phyloP scores from a whole-genome alignment of 2,797 vertebrate species.

The Aulostomus chinensis region DNA sequence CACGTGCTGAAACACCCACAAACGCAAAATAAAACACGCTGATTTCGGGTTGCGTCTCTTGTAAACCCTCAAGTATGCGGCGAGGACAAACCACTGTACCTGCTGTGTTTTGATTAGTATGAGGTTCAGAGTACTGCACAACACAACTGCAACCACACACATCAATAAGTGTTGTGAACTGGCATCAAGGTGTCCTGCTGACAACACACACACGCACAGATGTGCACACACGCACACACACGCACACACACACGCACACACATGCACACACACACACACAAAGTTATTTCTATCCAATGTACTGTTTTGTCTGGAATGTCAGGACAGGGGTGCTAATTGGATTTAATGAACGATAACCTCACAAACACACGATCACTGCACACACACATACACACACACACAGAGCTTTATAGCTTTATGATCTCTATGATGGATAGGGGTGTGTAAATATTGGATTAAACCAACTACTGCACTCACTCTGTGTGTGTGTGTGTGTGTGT shows the following conservation, averaged over 20 bases:
- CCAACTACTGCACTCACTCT: constrained; percentile 14
- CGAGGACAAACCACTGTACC: too few relatives aligned
- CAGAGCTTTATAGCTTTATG: neutral
- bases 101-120: too few relatives aligned
- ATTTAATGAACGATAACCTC: constrained; percentile 35
- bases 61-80: too few relatives aligned
- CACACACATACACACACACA: neutral
- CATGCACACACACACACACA: constrained; percentile 8
- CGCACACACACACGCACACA: constrained; percentile 11
- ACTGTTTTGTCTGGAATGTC: constrained; percentile 10
- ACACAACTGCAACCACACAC: too few relatives aligned
- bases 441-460: constrained; percentile 33
- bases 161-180: constrained; percentile 3
- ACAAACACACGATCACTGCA: neutral
- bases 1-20: too few relatives aligned
- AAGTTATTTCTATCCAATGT: constrained; percentile 18
- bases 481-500: neutral
- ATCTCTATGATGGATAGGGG: constrained; percentile 17
- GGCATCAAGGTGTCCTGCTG: constrained; percentile 4
- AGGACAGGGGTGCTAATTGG: constrained; percentile 37
- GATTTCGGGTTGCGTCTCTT: too few relatives aligned
- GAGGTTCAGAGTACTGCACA: too few relatives aligned
- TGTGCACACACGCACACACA: neutral
- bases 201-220: neutral
- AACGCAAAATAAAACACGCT: too few relatives aligned